Evolutionary conservation across 2,797 vertebrate species (phyloP).

Genomic region (Chelon labrosus): DNA sequence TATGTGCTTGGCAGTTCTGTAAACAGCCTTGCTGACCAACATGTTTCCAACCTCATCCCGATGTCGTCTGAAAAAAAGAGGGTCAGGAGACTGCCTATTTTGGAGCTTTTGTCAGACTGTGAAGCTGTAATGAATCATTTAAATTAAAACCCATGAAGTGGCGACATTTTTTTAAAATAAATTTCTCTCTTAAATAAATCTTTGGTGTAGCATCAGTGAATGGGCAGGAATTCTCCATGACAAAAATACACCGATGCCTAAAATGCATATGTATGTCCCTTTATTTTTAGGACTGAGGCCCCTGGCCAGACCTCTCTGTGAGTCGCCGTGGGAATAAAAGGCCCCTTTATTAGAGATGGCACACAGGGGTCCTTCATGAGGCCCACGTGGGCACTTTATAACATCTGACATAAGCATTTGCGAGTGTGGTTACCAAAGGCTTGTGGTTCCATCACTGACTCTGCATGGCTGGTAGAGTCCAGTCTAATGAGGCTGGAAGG

Average conservation of each 20-base stretch:
- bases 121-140: constrained; percentile 65
- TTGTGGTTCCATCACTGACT: constrained; percentile 73
- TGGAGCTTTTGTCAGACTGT: constrained; percentile 60
- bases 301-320: constrained; percentile 66
- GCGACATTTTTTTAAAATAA: constrained; percentile 18
- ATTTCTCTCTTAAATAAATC: constrained; percentile 48
- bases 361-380: constrained; percentile 81
- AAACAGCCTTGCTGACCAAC: constrained; percentile 77
- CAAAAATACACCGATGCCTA: constrained; percentile 64
- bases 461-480: constrained; percentile 65
- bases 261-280: constrained; percentile 76
- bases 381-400: constrained; percentile 75
- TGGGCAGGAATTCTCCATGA: constrained; percentile 48
- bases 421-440: constrained; percentile 70
- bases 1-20: constrained; percentile 74
- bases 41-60: constrained; percentile 74
- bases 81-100: constrained; percentile 57
- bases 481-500: constrained; percentile 51
- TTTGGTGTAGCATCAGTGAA: constrained; percentile 41
- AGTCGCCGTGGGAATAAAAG: constrained; percentile 71
- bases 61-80: constrained; percentile 54
- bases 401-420: constrained; percentile 82
- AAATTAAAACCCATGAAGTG: constrained; percentile 51
- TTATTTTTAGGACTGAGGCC: constrained; percentile 72
- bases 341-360: constrained; percentile 77